Evolutionary conservation across 2,113 vertebrate genomes (phyloP).

Genomic region (Scophthalmus maximus): DNA sequence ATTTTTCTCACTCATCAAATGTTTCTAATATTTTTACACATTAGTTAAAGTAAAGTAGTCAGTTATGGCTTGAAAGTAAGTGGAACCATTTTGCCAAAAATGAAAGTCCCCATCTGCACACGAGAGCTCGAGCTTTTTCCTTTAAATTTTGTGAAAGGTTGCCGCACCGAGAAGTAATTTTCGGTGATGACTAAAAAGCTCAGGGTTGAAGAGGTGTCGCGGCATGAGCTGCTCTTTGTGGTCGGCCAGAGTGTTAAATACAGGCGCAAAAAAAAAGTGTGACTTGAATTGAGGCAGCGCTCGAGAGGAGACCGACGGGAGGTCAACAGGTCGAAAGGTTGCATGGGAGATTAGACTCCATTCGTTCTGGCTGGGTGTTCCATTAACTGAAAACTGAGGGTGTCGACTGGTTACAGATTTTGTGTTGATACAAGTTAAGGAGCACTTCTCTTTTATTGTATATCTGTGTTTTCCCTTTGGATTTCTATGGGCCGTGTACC

Average conservation of each 20-base stretch:
- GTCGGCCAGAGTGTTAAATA: constrained; percentile 65
- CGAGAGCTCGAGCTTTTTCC: constrained; percentile 14
- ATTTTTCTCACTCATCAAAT: too few relatives aligned
- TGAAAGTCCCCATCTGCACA: neutral
- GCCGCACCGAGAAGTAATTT: neutral
- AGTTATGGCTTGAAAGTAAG: too few relatives aligned
- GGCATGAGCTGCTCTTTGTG: constrained; percentile 41
- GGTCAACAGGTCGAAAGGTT: neutral
- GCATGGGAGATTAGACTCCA: too few relatives aligned
- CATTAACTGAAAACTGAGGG: too few relatives aligned
- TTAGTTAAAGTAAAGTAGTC: too few relatives aligned
- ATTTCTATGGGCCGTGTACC: too few relatives aligned
- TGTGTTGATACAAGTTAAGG: too few relatives aligned
- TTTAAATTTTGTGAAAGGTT: neutral
- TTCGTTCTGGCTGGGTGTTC: too few relatives aligned
- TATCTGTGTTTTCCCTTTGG: too few relatives aligned
- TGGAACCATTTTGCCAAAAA: neutral
- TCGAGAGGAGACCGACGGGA: neutral
- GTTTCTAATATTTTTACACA: too few relatives aligned
- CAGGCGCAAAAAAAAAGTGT: constrained; percentile 25
- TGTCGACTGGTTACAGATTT: too few relatives aligned
- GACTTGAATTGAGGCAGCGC: neutral
- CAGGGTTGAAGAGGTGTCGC: constrained; percentile 3
- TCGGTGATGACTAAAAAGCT: constrained; percentile 23
- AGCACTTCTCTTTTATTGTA: too few relatives aligned